Evolutionary conservation across 2,797 vertebrate species (phyloP), one percentile per base, ranked within the genome.

Genomic region (Esox lucius): DNA sequence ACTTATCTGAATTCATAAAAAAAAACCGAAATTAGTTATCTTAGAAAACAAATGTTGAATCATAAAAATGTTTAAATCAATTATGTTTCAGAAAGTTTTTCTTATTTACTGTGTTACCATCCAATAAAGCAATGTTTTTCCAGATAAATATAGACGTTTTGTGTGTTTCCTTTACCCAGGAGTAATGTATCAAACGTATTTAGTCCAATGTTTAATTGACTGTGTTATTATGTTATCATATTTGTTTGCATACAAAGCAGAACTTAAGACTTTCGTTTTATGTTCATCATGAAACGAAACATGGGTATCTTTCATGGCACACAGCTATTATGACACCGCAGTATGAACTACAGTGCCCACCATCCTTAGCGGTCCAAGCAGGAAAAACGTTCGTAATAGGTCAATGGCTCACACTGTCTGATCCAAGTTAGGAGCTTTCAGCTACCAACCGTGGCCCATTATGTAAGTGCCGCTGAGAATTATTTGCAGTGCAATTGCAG

Each of bases 391-490:
- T 87, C 89, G 94, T 93, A 61, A 61, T 13, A 59, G n/a, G 22
- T 12, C 56, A 26, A 26, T 61, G 56, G 22, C 56, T 61, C 22
- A 87, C 89, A 86, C 88, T 87, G 56, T 24, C 56, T 61, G 95
- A 94, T 95, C 95, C 94, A 95, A 96, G 95, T 96, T 95, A 96
- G 95, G 94, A 95, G 94, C 94, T 92, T 90, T 93, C 87, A 94
- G 95, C 95, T 94, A 94, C 95, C 95, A 96, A 95, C 94, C 94
- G 94, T 91, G 96, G 96, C 95, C 95, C 95, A 96, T 95, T 95
- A 97, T 97, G 96, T 96, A 96, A 95, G 93, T 93, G 95, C 94
- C 92, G 94, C 95, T 89, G 92, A 94, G 92, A 86, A 91, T 94
- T 93, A 91, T 93, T 85, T 93, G 90, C 94, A 92, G 86, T 80